Evolutionary conservation across 2,797 vertebrate genomes (phyloP), one percentile per base, ranked within the genome.

Genomic region (Prunella strophiata): DNA sequence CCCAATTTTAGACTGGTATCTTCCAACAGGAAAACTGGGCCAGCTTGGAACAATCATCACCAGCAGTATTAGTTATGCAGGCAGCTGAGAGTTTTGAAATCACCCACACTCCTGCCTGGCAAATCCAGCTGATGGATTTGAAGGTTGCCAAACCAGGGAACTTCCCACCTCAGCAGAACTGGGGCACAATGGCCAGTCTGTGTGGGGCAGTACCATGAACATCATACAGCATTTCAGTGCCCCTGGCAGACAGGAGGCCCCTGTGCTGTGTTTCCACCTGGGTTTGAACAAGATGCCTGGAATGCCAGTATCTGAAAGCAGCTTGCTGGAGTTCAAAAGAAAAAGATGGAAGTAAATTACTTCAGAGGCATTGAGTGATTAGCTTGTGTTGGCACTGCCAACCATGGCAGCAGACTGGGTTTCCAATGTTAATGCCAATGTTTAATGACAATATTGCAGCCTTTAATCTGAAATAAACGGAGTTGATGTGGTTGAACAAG

Each of bases 381-480:
- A 66, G 55, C 63, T 85, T 54, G 1, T 29, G 25, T 61, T 87
- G 85, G 59, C 75, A 72, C 9, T 63, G 67, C 55, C 71, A 80
- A 12, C 34, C 42, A 10, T 4, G 30, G 80, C 68, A 75, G 45
- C 81, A 92, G 85, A 66, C 85, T 83, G 94, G 72, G 48, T 89
- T 96, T 88, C 40, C 76, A 80, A 21, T 79, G 65, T 68, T 84
- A 85, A 74, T 95, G 94, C 89, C 90, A 89, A 68, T 67, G 38
- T 92, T 90, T 80, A 78, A 78, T 84, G 65, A 79, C 58, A 93
- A 89, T 82, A 51, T 66, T 68, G 32, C 59, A 84, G 42, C 34
- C 32, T 89, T 83, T 77, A 76, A 88, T 84, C 76, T 80, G 84
- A 95, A 92, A 86, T 85, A 93, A 96, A 92, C 0, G 3, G 54